A percentile compares a stretch with the other conserved stretches of the same genome.
phyloP scores from a whole-genome alignment of 2,113 vertebrate species.

The Setophaga coronata region DNA sequence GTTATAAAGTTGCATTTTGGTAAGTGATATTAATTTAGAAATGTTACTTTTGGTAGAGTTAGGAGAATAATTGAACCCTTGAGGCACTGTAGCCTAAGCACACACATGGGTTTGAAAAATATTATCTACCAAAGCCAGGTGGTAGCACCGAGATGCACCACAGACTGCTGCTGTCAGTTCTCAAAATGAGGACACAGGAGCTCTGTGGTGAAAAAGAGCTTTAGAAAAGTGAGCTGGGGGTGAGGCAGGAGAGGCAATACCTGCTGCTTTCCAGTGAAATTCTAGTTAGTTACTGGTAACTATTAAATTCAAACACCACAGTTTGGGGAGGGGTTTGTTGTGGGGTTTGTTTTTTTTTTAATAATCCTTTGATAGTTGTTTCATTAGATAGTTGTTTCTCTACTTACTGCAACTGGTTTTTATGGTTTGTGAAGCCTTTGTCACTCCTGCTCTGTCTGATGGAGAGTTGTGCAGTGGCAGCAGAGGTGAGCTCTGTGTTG shows the following conservation, averaged over 20 bases:
- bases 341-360: not conserved
- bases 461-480: fast-evolving
- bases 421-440: not conserved
- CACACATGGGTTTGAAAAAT: not conserved
- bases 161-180: not conserved
- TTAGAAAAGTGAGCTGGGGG: not conserved
- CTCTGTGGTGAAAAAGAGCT: not conserved
- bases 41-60: not conserved
- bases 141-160: fast-evolving
- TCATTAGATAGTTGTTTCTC: not conserved
- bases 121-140: not conserved
- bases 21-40: not conserved
- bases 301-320: not conserved
- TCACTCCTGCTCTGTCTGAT: not conserved
- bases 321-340: not conserved
- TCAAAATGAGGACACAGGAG: not conserved
- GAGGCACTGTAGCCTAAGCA: not conserved
- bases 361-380: not conserved
- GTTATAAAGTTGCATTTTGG: not conserved
- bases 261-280: not conserved
- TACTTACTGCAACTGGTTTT: not conserved
- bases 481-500: not conserved
- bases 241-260: not conserved
- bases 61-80: not conserved
- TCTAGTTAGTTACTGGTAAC: not conserved